Base-by-base conservation (phyloP, 2,113 vertebrate species). In the Gorilla gorilla region DNA sequence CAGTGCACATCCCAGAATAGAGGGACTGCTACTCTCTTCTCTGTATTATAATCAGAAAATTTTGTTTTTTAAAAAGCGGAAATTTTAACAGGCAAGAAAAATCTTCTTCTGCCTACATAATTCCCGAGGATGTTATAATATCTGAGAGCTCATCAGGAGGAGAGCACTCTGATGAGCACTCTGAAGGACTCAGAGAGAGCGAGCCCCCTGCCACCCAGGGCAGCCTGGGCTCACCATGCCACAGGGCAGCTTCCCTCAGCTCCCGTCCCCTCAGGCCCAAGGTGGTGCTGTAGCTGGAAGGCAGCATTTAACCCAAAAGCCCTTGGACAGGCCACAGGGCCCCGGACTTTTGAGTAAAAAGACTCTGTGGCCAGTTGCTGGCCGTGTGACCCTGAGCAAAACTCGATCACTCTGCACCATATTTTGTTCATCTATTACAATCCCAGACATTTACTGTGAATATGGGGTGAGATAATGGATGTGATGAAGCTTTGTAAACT, bases 181-280 rank as follows among this genome's bases (percentile, higher is more conserved):
- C 17, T 45, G 32, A 48, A n/a, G 2, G 25, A 55, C 85, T 75
- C 0, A 75, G 32, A 68, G 30, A 20, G 66, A 59, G 52, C 5
- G 2, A 2, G 57, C 61, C 4, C 27, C 27, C 1, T 22, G 6
- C 61, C 0, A 0, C 6, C 3, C 52, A 40, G 40, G 52, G 30
- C 12, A 89, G 38, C 70, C 38, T 8, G 18, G 40, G 18, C 43
- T 18, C 55, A 61, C 20, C 43, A 13, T 73, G 22, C 32, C 80
- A 16, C 10, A 1, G 10, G 40, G 35, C 1, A 7, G 45, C 45
- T 73, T 57, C 45, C 50, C 48, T 30, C 45, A 35, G 75, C 75
- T 22, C 40, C 32, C 0, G 4, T 25, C 40, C 43, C 78, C 35
- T 79, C 17, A 0, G 32, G 43, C 43, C 40, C 43, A 45, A 78